phyloP scores from a whole-genome alignment of 2,113 vertebrate species.

The Cranoglanis bouderius region DNA sequence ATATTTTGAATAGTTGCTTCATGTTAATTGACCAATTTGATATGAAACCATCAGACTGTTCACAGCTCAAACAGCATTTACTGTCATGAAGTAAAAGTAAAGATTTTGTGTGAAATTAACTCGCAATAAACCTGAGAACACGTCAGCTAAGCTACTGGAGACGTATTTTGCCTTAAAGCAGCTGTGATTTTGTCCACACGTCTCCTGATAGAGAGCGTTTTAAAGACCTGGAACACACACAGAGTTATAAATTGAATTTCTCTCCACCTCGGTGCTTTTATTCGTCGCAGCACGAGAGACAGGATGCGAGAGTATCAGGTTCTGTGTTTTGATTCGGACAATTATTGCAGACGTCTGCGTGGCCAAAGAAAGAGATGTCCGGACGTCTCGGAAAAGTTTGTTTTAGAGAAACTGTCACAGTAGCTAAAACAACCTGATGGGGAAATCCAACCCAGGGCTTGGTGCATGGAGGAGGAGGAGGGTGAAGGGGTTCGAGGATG shows the following conservation, averaged over 20 bases:
- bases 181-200: background rate
- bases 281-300: slow-evolving; percentile 18
- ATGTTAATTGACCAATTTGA: background rate
- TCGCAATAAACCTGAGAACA: background rate
- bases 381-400: slow-evolving; percentile 50
- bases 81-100: background rate
- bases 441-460: slow-evolving; percentile 52
- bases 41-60: background rate
- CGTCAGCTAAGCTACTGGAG: background rate
- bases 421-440: slow-evolving; percentile 57
- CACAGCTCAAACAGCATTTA: background rate
- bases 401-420: slow-evolving; percentile 70
- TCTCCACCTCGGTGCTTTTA: slow-evolving; percentile 11
- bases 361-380: slow-evolving; percentile 57
- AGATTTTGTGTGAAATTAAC: background rate
- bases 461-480: background rate
- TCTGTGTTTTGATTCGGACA: slow-evolving; percentile 63
- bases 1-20: background rate
- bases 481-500: background rate
- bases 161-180: background rate
- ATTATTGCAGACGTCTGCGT: slow-evolving; percentile 70
- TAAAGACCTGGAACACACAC: slow-evolving; percentile 33
- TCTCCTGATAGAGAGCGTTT: background rate
- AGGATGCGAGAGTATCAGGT: slow-evolving; percentile 56
- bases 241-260: slow-evolving; percentile 32